Evolutionary conservation across 2,888 invertebrate species (phyloP).

Genomic region (Pinctada fucata): DNA sequence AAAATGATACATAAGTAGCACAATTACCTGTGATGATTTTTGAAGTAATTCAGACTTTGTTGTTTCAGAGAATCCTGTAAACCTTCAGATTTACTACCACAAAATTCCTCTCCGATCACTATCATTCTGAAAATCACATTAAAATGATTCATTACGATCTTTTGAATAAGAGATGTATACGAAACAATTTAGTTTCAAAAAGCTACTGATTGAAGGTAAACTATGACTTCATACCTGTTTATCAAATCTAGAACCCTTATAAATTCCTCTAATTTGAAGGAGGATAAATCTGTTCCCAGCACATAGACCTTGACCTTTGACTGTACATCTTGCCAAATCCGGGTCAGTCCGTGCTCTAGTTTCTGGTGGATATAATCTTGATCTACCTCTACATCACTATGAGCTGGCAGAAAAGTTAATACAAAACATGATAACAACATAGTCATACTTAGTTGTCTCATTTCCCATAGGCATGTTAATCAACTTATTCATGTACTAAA

Average conservation of each 20-base stretch:
- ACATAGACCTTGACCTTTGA: conserved; percentile 87
- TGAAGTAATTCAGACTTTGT: conserved; percentile 92
- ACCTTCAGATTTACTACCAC: conserved; percentile 90
- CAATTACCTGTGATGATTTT: conserved; percentile 85
- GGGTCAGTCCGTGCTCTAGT: conserved; percentile 88
- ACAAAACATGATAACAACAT: too few relatives aligned
- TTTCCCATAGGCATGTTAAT: too few relatives aligned
- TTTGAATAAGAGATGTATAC: background rate
- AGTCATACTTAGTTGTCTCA: too few relatives aligned
- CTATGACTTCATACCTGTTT: conserved; percentile 81
- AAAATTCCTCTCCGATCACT: conserved; percentile 93
- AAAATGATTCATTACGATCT: background rate
- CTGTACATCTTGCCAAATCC: conserved; percentile 96
- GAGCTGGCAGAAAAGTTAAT: background rate
- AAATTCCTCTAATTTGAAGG: conserved; percentile 95
- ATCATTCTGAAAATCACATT: conserved; percentile 81
- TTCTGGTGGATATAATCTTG: conserved; percentile 88
- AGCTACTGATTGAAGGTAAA: background rate
- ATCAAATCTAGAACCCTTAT: conserved; percentile 92
- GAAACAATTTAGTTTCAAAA: too few relatives aligned
- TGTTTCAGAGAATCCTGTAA: conserved; percentile 91
- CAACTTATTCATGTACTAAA: too few relatives aligned
- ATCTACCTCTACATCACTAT: conserved; percentile 76
- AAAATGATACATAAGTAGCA: too few relatives aligned
- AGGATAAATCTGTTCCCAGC: conserved; percentile 87